Evolutionary conservation across 1,140 invertebrate species (phyloP), one percentile per base, ranked within the genome.

Genomic region (Belonocnema kinseyi): DNA sequence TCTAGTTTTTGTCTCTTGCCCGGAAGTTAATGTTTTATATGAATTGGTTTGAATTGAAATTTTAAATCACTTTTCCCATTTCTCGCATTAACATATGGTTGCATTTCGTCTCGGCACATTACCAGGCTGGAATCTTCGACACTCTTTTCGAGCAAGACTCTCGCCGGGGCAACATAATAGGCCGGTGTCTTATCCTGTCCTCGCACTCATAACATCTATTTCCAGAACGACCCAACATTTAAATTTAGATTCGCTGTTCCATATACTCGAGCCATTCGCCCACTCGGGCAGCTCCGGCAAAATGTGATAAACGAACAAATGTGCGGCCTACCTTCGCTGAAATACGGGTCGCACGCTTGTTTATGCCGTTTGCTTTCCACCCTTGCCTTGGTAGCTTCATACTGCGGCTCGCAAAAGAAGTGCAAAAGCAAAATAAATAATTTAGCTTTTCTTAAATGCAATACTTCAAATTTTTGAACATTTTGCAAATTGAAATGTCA

Each of bases 201-300:
- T 91, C 90, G 88, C 89, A 91, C 89, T 91, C 89, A 91, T 91
- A 91, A 91, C 87, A 90, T 91, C 90, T 91, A 91, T 91, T 91
- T 91, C 89, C 90, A 91, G 90, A 90, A 87, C 88, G 86, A 88
- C 88, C 88, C 86, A 85, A 86, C 85, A 82, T 86, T 89, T 91
- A 91, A 90, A 85, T 91, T 91, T 91, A 91, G 90, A 88, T 82
- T 83, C 81, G 81, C 82, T 89, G 90, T 91, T 91, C 89, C 89
- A 91, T 91, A 91, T 91, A 91, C 85, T 88, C 85, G 84, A 85
- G 84, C 85, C 83, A 83, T 87, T 88, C 88, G 89, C 88, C 86
- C 85, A 90, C 89, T 87, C 85, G 77, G 79, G 82, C 74, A 75
- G 79, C 82, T 83, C 82, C 73, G 80, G 82, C 77, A 86, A 88